phyloP scores from a whole-genome alignment of 2,113 vertebrate genomes.

The Hydrochoerus hydrochaeris region DNA sequence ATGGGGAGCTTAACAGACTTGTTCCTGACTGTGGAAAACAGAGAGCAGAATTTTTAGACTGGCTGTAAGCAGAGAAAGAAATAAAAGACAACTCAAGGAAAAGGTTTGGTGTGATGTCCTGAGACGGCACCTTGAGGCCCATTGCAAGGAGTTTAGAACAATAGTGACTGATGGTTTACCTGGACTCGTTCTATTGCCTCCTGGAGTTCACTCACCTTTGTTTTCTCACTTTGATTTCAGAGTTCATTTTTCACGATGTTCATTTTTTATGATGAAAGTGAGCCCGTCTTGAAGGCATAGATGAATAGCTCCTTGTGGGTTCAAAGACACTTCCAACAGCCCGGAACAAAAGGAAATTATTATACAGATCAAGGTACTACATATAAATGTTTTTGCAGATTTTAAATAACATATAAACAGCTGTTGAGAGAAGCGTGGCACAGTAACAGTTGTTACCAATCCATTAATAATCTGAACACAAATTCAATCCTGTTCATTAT shows the following conservation, averaged over 20 bases:
- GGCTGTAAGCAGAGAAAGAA: slow-evolving; percentile 71
- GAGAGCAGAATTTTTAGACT: slow-evolving; percentile 84
- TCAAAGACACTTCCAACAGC: slow-evolving; percentile 85
- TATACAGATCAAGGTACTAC: slow-evolving; percentile 86
- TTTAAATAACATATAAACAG: slow-evolving; percentile 89
- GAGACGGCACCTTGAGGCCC: slow-evolving; percentile 72
- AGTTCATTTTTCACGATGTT: slow-evolving; percentile 85
- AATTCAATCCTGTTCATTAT: slow-evolving; percentile 79
- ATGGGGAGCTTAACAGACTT: slow-evolving; percentile 81
- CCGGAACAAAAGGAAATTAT: slow-evolving; percentile 88
- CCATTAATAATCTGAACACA: slow-evolving; percentile 84
- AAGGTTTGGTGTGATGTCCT: slow-evolving; percentile 57
- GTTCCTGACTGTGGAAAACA: slow-evolving; percentile 82
- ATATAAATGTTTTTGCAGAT: slow-evolving; percentile 84
- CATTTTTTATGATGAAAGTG: slow-evolving; percentile 86
- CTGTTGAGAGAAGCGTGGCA: slow-evolving; percentile 81
- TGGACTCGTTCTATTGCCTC: slow-evolving; percentile 76
- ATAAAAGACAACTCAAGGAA: slow-evolving; percentile 73
- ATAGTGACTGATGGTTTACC: slow-evolving; percentile 82
- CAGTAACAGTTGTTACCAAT: slow-evolving; percentile 83
- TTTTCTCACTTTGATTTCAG: slow-evolving; percentile 84
- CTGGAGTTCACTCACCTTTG: slow-evolving; percentile 83
- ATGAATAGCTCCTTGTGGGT: slow-evolving; percentile 81
- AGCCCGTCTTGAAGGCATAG: slow-evolving; percentile 82
- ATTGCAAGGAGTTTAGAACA: slow-evolving; percentile 82